Evolutionary conservation across 2,113 vertebrate species (phyloP).

Genomic region (Mungos mungo): DNA sequence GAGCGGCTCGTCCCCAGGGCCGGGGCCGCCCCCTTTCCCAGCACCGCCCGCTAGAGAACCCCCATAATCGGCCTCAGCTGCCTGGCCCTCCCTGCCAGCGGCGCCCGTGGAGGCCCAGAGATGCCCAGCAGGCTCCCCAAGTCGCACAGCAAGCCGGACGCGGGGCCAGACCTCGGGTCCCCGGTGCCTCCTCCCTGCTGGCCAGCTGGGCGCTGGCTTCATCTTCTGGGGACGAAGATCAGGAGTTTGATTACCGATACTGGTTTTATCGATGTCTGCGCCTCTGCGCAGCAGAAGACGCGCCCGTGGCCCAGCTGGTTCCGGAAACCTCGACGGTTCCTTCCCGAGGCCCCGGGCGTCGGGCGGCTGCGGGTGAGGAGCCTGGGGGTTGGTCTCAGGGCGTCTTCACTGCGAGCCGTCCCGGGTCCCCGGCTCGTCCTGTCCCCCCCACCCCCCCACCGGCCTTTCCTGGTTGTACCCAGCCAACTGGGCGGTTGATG

Average conservation of each 20-base stretch:
- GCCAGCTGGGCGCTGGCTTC: not conserved
- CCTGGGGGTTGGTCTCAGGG: not conserved
- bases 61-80: fast-evolving
- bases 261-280: slow-evolving; percentile 43
- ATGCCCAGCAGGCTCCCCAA: not conserved
- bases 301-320: not conserved
- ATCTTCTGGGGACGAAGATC: not conserved
- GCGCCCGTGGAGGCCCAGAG: not conserved
- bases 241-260: not conserved
- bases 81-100: not conserved
- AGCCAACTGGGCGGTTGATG: fast-evolving
- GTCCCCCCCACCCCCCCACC: not conserved
- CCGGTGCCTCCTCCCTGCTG: not conserved
- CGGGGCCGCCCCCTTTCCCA: not conserved
- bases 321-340: fast-evolving
- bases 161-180: not conserved
- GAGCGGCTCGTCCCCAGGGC: too few relatives aligned
- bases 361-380: not conserved
- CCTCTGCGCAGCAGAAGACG: not conserved
- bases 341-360: not conserved
- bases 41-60: not conserved
- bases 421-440: not conserved
- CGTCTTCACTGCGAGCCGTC: not conserved
- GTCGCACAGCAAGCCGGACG: not conserved
- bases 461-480: not conserved